phyloP scores from a whole-genome alignment of 30 jellyfish, hydroid and myxozoan genomes.

The Sanderia malayensis region DNA sequence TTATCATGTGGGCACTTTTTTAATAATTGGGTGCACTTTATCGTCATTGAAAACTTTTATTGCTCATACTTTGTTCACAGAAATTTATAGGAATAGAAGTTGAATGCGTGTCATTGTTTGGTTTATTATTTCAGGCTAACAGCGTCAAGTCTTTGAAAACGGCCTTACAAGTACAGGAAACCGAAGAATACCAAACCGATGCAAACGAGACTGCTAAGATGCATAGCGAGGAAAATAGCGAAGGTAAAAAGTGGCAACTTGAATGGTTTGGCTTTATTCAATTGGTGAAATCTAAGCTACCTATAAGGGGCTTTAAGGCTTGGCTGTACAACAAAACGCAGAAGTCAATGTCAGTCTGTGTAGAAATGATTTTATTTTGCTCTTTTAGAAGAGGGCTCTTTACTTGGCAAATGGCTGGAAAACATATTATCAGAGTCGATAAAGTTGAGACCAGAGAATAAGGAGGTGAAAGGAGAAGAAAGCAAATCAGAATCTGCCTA shows the following conservation, averaged over 20 bases:
- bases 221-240: conserved; percentile 53
- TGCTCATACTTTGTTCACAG: background rate
- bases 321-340: conserved; percentile 9
- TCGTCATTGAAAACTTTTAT: background rate
- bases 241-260: conserved; percentile 24
- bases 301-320: background rate
- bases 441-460: conserved; percentile 23
- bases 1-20: background rate
- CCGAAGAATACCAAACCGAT: conserved; percentile 22
- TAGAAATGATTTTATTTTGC: conserved; percentile 15
- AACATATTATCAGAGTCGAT: conserved; percentile 17
- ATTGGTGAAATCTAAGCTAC: background rate
- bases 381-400: conserved; percentile 7
- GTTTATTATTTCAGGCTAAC: conserved; percentile 11
- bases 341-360: conserved; percentile 20
- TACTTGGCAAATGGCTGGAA: background rate
- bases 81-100: too few species aligned
- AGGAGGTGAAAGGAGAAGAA: conserved; percentile 23
- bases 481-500: conserved; percentile 49
- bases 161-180: conserved; percentile 19
- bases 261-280: background rate
- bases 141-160: conserved; percentile 16
- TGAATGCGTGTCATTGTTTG: too few species aligned
- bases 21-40: background rate
- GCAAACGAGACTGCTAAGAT: conserved; percentile 30